Base-by-base conservation (phyloP, 2,113 vertebrate genomes). In the Lanius collurio region DNA sequence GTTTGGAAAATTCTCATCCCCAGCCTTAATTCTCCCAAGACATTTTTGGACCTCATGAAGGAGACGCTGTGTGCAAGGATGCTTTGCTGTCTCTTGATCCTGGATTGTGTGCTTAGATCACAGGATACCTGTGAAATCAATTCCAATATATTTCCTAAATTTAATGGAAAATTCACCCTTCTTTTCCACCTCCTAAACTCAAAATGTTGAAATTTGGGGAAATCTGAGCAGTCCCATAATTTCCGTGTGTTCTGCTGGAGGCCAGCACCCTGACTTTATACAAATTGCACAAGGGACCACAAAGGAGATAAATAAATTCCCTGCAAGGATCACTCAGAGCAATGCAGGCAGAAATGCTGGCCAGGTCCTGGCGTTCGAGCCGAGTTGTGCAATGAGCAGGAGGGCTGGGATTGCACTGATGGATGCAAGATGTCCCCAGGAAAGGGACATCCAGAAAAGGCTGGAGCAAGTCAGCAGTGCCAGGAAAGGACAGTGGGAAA, bases 391-490 rank as follows among this genome's bases (percentile, higher is more conserved):
- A 94, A 90, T 2, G 28, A 69, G 76, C 24, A 4, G 46, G 42
- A 53, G 68, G 64, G 46, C 55, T 87, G 87, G 78, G 81, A 49
- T 27, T 27, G 39, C 0, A 0, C 59, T 69, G 63, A 47, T 52
- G 77, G 42, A 8, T 39, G 47, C 84, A 77, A 77, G 63, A 94
- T 77, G 84, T 94, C 82, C 84, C 35, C 71, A 55, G 63, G 42
- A 68, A 53, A 62, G 33, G 42, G 68, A 85, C 83, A 63, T 60
- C 90, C 84, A 90, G 77, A 39, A 92, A 80, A 78, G 39, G 79
- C 68, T 83, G 71, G 63, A 88, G 42, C 35, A 42, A 78, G 50
- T 12, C 69, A 75, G 1, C 39, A 35, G 19, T 52, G 84, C 74
- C 49, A 64, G 90, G 59, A 80, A 80, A n/a, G 55, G 59, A 62